Conservation (phyloP, 1,140 invertebrate species). For the Apolygus lucorum region DNA sequence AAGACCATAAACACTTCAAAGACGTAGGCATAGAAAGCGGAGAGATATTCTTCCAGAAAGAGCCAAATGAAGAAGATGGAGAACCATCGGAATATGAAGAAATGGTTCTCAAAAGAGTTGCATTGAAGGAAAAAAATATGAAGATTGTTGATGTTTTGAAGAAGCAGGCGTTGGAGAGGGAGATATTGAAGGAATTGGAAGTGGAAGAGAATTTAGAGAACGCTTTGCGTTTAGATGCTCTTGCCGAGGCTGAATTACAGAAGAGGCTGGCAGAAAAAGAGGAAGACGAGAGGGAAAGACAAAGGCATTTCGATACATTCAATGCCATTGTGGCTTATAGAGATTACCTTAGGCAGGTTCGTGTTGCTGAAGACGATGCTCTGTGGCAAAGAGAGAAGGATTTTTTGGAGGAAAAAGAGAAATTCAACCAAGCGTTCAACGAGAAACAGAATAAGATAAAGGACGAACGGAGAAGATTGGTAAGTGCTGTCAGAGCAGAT, state of each 20-base stretch:
- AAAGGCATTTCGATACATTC: neutral
- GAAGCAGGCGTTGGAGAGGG: neutral
- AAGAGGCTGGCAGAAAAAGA: neutral
- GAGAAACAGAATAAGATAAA: neutral
- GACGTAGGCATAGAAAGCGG: neutral
- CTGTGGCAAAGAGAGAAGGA: neutral
- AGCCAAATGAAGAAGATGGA: neutral
- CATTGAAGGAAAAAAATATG: neutral
- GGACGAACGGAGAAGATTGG: neutral
- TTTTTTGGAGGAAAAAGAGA: neutral
- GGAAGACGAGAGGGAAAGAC: neutral
- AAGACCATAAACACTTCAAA: constrained; percentile 5
- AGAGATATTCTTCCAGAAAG: neutral
- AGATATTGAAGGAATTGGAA: neutral
- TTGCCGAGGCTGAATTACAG: neutral
- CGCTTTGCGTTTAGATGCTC: neutral
- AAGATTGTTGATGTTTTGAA: constrained; percentile 1
- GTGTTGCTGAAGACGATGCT: neutral
- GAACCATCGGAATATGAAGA: neutral
- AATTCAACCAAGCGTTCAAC: neutral
- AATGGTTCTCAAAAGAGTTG: neutral
- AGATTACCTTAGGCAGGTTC: neutral
- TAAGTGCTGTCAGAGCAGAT: neutral
- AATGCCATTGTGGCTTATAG: neutral
- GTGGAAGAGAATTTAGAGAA: neutral